Evolutionary conservation across 2,113 vertebrate species (phyloP).

Genomic region (Chelonoidis abingdonii): DNA sequence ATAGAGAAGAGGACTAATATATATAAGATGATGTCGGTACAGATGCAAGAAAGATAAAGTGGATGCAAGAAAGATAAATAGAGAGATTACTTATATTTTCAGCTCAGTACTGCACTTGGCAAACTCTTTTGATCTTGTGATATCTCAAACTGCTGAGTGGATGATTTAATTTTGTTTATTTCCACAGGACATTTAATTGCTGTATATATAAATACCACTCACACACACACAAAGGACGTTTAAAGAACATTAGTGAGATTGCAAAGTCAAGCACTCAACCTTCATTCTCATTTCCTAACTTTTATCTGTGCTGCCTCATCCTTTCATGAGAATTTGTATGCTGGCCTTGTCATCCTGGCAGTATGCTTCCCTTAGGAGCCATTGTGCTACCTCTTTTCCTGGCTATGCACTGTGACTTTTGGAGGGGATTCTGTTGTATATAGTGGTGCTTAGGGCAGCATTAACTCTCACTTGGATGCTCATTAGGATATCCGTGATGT

Average conservation of each 20-base stretch:
- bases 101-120: background rate
- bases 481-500: background rate
- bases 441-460: background rate
- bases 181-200: background rate
- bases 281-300: too few species aligned
- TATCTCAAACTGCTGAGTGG: background rate
- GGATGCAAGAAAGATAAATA: background rate
- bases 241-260: too few species aligned
- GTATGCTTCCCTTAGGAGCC: background rate
- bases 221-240: background rate
- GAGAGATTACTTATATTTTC: background rate
- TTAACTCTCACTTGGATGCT: background rate
- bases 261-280: background rate
- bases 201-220: background rate
- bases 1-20: constrained; percentile 50
- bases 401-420: background rate
- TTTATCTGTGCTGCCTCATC: background rate
- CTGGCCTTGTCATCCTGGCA: background rate
- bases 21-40: background rate
- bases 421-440: background rate
- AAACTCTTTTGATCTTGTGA: background rate
- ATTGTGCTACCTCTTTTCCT: background rate
- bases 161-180: background rate
- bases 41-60: constrained; percentile 28
- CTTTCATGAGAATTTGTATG: background rate